Evolutionary conservation across 2,888 invertebrate species (phyloP).

Genomic region (Teleiodes luculella): DNA sequence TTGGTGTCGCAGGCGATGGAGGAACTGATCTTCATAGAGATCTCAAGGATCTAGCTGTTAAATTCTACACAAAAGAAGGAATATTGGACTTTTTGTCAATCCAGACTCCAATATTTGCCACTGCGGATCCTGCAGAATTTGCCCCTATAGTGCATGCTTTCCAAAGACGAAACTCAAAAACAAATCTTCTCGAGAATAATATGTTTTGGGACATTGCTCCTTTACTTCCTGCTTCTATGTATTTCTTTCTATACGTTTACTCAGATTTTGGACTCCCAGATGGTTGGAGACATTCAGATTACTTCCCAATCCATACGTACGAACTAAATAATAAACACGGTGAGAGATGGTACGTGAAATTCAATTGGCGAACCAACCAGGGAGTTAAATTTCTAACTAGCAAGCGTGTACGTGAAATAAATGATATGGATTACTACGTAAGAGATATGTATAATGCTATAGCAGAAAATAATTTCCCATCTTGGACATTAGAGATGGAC

Average conservation of each 20-base stretch:
- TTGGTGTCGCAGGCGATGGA: conserved; percentile 88
- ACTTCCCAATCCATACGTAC: conserved; percentile 93
- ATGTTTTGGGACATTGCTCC: no score
- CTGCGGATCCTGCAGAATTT: no score
- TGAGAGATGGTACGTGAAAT: conserved; percentile 87
- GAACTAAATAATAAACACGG: conserved; percentile 88
- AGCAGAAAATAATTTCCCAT: conserved; percentile 74
- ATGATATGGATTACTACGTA: conserved; percentile 90
- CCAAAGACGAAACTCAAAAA: no score
- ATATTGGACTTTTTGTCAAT: conserved; percentile 92
- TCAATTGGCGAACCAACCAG: conserved; percentile 93
- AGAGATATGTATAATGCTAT: conserved; percentile 92
- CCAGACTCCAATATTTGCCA: no score
- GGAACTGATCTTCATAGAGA: conserved; percentile 91
- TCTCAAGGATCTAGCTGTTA: conserved; percentile 90
- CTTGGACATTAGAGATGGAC: conserved; percentile 56
- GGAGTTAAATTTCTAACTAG: conserved; percentile 86
- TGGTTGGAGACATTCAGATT: conserved; percentile 93
- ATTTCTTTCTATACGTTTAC: no score
- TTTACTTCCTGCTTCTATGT: no score
- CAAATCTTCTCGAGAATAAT: no score
- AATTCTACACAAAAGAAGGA: conserved; percentile 93
- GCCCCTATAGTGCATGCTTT: no score
- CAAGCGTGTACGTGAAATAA: conserved; percentile 80
- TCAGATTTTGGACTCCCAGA: conserved; percentile 93